A percentile compares a stretch with the other conserved stretches of the same genome.
Conservation (phyloP, 2,888 invertebrate genomes). For the Cheilosia impressa region DNA sequence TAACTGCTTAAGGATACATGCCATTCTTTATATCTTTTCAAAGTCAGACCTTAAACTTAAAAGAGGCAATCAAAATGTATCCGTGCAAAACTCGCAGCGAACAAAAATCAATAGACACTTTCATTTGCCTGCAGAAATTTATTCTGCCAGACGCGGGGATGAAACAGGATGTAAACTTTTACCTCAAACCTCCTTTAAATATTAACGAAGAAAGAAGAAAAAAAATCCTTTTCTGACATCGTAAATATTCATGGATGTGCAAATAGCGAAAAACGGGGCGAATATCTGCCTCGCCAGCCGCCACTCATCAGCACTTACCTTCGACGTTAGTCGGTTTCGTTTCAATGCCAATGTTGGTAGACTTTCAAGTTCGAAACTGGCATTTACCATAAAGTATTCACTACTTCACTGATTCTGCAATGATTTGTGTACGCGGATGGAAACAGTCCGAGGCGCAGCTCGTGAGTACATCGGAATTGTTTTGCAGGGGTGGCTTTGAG, state of each 20-base stretch:
- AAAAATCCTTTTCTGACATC: neutral
- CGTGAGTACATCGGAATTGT: neutral
- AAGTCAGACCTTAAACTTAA: neutral
- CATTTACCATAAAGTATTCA: constrained; percentile 46
- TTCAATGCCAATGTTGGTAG: constrained; percentile 49
- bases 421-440: constrained; percentile 4
- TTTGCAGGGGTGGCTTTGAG: too few species aligned
- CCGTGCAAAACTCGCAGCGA: neutral
- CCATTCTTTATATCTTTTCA: too few species aligned
- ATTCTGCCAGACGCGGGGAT: constrained; percentile 15
- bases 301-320: neutral
- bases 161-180: constrained; percentile 18
- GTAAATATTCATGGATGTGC: constrained; percentile 32
- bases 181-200: constrained; percentile 26
- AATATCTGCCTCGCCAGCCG: neutral
- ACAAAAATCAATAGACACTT: constrained; percentile 32
- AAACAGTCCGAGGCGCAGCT: neutral
- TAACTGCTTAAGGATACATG: too few species aligned
- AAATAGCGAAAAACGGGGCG: neutral
- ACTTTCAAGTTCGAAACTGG: constrained; percentile 44
- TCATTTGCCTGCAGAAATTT: constrained; percentile 1
- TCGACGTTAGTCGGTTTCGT: constrained; percentile 27
- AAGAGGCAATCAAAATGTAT: constrained; percentile 6
- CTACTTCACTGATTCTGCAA: constrained; percentile 26
- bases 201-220: constrained; percentile 1